phyloP scores from a whole-genome alignment of 64 coral and sea anemone genomes.

The Stichodactyla mertensii region DNA sequence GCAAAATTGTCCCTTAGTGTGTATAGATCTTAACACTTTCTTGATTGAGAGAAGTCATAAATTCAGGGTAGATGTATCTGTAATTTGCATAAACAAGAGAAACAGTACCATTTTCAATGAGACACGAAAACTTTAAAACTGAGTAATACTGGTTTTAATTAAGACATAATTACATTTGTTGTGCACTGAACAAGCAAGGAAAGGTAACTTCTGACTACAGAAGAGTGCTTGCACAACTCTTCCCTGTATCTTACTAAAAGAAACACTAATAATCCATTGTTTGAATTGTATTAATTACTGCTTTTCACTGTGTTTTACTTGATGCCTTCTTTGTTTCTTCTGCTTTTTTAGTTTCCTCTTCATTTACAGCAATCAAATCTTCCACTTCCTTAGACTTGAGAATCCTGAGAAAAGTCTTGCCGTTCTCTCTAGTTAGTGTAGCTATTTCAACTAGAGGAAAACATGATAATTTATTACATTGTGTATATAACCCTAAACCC shows the following conservation, averaged over 20 bases:
- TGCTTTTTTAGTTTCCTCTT: slow-evolving; percentile 78
- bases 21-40: too few relatives aligned
- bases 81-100: too few relatives aligned
- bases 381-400: slow-evolving; percentile 66
- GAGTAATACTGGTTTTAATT: background rate
- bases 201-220: background rate
- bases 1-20: too few relatives aligned
- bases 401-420: slow-evolving; percentile 61
- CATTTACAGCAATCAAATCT: slow-evolving; percentile 60
- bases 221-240: background rate
- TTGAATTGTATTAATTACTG: background rate
- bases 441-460: slow-evolving; percentile 83
- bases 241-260: background rate
- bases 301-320: background rate
- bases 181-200: background rate
- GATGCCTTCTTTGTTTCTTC: slow-evolving; percentile 59
- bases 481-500: too few relatives aligned
- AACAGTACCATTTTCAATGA: too few relatives aligned
- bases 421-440: slow-evolving; percentile 86
- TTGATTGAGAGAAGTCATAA: too few relatives aligned
- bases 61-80: too few relatives aligned
- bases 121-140: background rate
- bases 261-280: background rate
- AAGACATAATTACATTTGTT: background rate
- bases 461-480: background rate